A percentile compares a stretch with the other conserved stretches of the same genome.
phyloP scores from a whole-genome alignment of 2,888 invertebrate genomes.

The Acanthosepion lycidas region DNA sequence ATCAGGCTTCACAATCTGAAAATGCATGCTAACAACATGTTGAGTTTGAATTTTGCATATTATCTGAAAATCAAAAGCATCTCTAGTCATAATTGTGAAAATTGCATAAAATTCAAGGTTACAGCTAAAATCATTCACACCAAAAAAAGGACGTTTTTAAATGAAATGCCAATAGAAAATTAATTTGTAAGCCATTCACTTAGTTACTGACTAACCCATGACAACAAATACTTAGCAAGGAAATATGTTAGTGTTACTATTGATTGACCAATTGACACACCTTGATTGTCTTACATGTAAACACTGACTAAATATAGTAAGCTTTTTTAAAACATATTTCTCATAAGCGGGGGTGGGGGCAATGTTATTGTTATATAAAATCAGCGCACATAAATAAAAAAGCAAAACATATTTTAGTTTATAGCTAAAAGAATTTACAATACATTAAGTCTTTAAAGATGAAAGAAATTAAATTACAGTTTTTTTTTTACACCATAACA shows the following conservation, averaged over 20 bases:
- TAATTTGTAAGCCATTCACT: not conserved
- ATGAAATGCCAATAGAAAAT: not conserved
- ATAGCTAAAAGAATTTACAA: too few species aligned
- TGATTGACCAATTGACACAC: not conserved
- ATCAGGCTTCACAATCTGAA: not conserved
- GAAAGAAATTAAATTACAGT: too few species aligned
- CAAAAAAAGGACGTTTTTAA: not conserved
- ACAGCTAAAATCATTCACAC: not conserved
- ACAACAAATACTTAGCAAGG: not conserved
- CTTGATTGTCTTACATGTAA: not conserved
- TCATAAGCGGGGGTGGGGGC: too few species aligned
- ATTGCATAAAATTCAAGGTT: not conserved
- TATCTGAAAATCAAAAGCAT: not conserved
- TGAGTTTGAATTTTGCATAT: not conserved
- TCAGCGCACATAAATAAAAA: too few species aligned
- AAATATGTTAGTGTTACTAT: too few species aligned
- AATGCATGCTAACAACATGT: not conserved
- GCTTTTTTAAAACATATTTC: too few species aligned
- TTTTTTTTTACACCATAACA: too few species aligned
- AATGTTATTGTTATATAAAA: too few species aligned
- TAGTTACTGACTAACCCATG: not conserved
- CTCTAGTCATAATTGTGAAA: not conserved
- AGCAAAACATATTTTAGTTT: too few species aligned
- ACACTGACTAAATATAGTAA: too few species aligned
- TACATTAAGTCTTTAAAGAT: too few species aligned